Conservation (phyloP, 1,140 invertebrate genomes). For the Drosophila ercepeae region DNA sequence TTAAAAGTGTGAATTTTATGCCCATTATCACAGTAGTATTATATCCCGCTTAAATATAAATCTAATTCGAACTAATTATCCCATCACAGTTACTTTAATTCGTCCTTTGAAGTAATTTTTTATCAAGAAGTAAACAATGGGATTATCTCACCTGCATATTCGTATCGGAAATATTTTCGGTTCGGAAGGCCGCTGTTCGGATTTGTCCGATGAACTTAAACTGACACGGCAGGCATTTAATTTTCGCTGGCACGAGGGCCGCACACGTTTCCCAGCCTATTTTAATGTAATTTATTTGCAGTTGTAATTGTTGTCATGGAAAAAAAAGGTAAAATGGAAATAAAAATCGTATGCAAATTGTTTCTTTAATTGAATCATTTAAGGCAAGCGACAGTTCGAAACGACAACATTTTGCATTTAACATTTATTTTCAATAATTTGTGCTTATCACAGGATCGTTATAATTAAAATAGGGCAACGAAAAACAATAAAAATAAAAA, state of each 20-base stretch:
- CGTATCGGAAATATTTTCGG: slow-evolving; percentile 53
- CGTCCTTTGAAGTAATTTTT: background rate
- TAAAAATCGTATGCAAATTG: slow-evolving; percentile 67
- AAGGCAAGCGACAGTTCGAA: slow-evolving; percentile 24
- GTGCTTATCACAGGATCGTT: slow-evolving; percentile 53
- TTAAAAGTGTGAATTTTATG: too few species aligned
- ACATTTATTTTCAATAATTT: slow-evolving; percentile 77
- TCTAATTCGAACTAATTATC: too few species aligned
- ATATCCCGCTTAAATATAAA: too few species aligned
- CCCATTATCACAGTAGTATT: background rate
- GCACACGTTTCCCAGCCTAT: slow-evolving; percentile 50
- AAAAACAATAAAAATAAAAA: slow-evolving; percentile 33
- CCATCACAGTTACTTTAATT: background rate
- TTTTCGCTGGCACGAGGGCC: slow-evolving; percentile 33
- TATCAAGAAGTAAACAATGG: background rate
- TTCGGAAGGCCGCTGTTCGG: slow-evolving; percentile 18
- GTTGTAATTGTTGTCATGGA: slow-evolving; percentile 63
- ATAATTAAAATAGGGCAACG: slow-evolving; percentile 59
- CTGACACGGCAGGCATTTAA: slow-evolving; percentile 63
- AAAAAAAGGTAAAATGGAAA: slow-evolving; percentile 31
- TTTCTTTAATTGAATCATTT: slow-evolving; percentile 81
- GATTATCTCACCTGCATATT: slow-evolving; percentile 6
- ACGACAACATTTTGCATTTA: slow-evolving; percentile 40
- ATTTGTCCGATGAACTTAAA: slow-evolving; percentile 70
- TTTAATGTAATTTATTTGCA: slow-evolving; percentile 79